A percentile compares a stretch with the other conserved stretches of the same genome.
phyloP scores from a whole-genome alignment of 2,797 vertebrate genomes.

The Eupleurogrammus muticus region DNA sequence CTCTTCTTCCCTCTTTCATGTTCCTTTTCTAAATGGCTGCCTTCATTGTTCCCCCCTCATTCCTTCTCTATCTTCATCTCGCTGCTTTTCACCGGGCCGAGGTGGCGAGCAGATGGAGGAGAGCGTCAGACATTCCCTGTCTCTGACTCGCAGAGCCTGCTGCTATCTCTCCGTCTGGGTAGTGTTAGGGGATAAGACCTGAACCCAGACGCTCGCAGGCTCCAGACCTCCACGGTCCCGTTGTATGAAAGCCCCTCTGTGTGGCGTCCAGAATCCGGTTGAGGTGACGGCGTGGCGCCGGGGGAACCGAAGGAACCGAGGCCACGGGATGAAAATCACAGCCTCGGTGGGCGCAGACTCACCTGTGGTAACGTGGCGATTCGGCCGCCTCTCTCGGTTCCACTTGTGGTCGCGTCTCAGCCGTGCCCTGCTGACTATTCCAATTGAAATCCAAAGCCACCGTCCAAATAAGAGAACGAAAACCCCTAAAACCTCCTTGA shows the following conservation, averaged over 20 bases:
- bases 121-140: constrained; percentile 72
- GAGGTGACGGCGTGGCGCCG: constrained; percentile 21
- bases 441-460: constrained; percentile 37
- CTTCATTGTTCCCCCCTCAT: constrained; percentile 71
- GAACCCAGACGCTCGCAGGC: constrained; percentile 36
- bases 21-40: constrained; percentile 59
- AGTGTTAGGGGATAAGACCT: constrained; percentile 71
- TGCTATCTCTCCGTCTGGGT: constrained; percentile 71
- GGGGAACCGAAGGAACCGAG: constrained; percentile 25
- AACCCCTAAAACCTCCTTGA: constrained; percentile 51
- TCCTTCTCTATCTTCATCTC: constrained; percentile 69
- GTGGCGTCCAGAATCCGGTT: constrained; percentile 17
- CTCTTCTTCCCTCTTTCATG: constrained; percentile 35
- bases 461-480: constrained; percentile 35
- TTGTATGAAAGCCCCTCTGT: constrained; percentile 2
- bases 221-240: constrained; percentile 40
- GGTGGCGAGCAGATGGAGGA: constrained; percentile 66
- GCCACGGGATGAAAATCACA: constrained; percentile 28
- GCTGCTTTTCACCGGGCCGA: constrained; percentile 57
- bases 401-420: constrained; percentile 12
- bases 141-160: constrained; percentile 69
- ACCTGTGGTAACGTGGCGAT: constrained; percentile 63
- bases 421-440: constrained; percentile 30
- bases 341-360: constrained; percentile 44
- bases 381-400: constrained; percentile 15